Base-by-base conservation (phyloP, 2,113 vertebrate species). In the Passer montanus region DNA sequence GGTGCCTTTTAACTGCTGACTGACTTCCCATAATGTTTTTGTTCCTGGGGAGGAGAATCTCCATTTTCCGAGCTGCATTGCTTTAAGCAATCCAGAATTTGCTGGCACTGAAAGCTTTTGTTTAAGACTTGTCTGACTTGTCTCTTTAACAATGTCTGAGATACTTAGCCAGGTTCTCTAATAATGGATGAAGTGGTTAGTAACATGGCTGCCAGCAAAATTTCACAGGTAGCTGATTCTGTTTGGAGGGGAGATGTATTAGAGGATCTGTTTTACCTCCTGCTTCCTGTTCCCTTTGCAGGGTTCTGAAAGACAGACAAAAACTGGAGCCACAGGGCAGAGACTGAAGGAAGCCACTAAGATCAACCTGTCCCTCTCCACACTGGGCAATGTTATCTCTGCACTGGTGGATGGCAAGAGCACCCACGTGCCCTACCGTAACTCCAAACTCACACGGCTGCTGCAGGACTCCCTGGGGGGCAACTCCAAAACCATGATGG, bases 401-500 rank as follows among this genome's bases (percentile, higher is more conserved):
- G 99, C 99, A 0, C 95, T 99, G 97, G 99, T 99, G 75, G 99
- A 99, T 77, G 99, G 99, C 62, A 99, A 99, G 97, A 99, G 99
- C 97, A 99, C 99, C 53, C 99, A 99, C 0, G 99, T 99, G 68
- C 99, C 99, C 37, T 99, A 99, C 95, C 98, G 99, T 67, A 99
- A 99, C 94, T 99, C 99, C 52, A 99, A 99, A 95, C 98, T 99
- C 31, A 99, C 99, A 6, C 98, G 99, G 27, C 98, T 99, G 81
- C 98, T 99, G 66, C 99, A 99, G 95, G 99, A 99, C 95, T 99
- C 99, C 6, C 97, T 99, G 13, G 99, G 99, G 58, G 99, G 99
- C 95, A 99, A 99, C 97, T 99, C 99, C 69, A 99, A 99, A 97
- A 99, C 99, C 50, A 99, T 99, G 99, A 99, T 99, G 99, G 99